phyloP scores from a whole-genome alignment of 2,113 vertebrate genomes.

The Psammodynastes pulverulentus region DNA sequence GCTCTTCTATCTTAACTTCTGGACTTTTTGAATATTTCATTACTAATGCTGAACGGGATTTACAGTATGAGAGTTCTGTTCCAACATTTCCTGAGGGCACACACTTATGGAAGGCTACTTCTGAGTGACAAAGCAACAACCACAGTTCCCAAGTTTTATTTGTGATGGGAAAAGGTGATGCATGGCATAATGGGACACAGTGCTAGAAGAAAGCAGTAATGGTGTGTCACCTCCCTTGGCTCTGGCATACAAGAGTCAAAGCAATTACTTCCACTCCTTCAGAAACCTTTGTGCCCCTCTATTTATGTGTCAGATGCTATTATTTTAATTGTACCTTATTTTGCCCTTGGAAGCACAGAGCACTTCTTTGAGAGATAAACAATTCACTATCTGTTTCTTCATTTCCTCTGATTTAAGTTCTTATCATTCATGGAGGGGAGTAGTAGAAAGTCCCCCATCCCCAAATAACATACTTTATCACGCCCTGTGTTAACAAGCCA shows the following conservation, averaged over 20 bases:
- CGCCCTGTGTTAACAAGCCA: neutral
- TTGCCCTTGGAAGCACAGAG: neutral
- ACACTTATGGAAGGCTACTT: neutral
- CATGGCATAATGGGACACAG: slow-evolving; percentile 44
- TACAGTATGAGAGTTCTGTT: neutral
- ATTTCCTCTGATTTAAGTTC: slow-evolving; percentile 14
- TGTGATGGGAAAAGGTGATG: slow-evolving; percentile 29
- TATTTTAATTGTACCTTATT: slow-evolving; percentile 48
- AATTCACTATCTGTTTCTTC: neutral
- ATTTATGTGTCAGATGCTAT: slow-evolving; percentile 37
- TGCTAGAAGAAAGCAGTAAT: slow-evolving; percentile 24
- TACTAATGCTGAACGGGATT: neutral
- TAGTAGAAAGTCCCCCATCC: neutral
- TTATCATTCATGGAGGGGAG: neutral
- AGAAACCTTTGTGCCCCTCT: slow-evolving; percentile 42
- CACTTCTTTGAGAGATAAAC: slow-evolving; percentile 19
- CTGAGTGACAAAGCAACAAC: slow-evolving; percentile 37
- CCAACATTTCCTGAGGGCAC: neutral
- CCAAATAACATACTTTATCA: neutral
- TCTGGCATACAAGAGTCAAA: slow-evolving; percentile 51
- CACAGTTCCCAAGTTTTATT: slow-evolving; percentile 38
- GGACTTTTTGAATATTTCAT: neutral
- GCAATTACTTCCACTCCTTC: slow-evolving; percentile 51
- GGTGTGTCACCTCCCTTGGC: slow-evolving; percentile 27
- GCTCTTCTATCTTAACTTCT: neutral